Evolutionary conservation across 2,113 vertebrate genomes (phyloP).

Genomic region (Forbesichthys papilliferus): DNA sequence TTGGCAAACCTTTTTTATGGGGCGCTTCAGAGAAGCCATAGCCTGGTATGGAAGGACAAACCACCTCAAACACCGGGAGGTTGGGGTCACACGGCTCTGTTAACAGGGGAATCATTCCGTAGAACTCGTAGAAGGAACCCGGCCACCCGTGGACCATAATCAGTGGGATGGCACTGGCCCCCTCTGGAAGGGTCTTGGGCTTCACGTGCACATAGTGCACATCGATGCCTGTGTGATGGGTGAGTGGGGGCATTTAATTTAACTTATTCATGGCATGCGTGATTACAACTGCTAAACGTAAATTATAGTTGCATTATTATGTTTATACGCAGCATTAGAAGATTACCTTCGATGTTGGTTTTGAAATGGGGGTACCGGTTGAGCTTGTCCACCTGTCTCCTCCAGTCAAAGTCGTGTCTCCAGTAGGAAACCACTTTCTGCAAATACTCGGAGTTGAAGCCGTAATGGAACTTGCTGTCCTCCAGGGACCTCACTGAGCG

Average conservation of each 20-base stretch:
- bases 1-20: slow-evolving; percentile 72
- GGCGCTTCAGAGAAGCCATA: slow-evolving; percentile 87
- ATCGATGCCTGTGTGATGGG: slow-evolving; percentile 76
- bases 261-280: not conserved
- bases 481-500: slow-evolving; percentile 77
- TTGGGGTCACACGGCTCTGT: slow-evolving; percentile 67
- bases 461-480: slow-evolving; percentile 82
- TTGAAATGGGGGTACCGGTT: slow-evolving; percentile 87
- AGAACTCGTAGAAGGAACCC: slow-evolving; percentile 89
- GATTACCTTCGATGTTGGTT: slow-evolving; percentile 86
- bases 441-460: slow-evolving; percentile 85
- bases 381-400: slow-evolving; percentile 80
- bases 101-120: slow-evolving; percentile 82
- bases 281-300: too few species aligned
- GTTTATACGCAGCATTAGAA: not conserved
- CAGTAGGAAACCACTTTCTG: slow-evolving; percentile 84
- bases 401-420: slow-evolving; percentile 87
- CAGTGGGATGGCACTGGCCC: slow-evolving; percentile 71
- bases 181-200: slow-evolving; percentile 71
- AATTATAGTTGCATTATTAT: not conserved
- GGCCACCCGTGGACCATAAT: slow-evolving; percentile 91
- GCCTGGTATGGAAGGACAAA: slow-evolving; percentile 91
- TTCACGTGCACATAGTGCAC: slow-evolving; percentile 86
- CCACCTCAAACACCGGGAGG: slow-evolving; percentile 81
- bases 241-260: not conserved